Evolutionary conservation across 30 jellyfish, hydroid and myxozoan species (phyloP).

Genomic region (Hydractinia echinata): DNA sequence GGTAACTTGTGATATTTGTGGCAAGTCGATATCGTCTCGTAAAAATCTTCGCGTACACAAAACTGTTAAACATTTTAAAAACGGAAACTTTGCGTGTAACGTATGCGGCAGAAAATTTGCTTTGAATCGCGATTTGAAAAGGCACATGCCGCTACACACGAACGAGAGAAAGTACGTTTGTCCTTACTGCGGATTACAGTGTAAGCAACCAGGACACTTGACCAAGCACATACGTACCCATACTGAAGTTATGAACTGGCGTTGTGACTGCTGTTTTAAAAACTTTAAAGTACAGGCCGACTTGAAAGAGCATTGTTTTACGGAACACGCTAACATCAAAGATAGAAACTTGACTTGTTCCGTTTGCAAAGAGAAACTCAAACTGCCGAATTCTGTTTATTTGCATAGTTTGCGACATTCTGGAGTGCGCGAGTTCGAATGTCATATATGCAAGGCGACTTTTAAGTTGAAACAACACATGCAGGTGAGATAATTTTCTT

Average conservation of each 20-base stretch:
- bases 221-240: conserved; percentile 45
- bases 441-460: conserved; percentile 44
- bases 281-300: conserved; percentile 39
- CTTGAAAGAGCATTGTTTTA: conserved; percentile 38
- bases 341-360: conserved; percentile 39
- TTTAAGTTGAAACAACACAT: conserved; percentile 43
- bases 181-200: conserved; percentile 38
- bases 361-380: conserved; percentile 44
- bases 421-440: conserved; percentile 42
- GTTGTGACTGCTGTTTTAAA: conserved; percentile 47
- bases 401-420: conserved; percentile 45
- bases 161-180: conserved; percentile 37
- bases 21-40: conserved; percentile 33
- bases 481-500: conserved; percentile 20
- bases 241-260: conserved; percentile 48
- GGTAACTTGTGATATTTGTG: conserved; percentile 42
- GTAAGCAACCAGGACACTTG: conserved; percentile 46
- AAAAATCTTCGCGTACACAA: conserved; percentile 47
- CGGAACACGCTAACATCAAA: conserved; percentile 34
- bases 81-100: conserved; percentile 42
- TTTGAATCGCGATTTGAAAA: conserved; percentile 32
- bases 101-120: conserved; percentile 48
- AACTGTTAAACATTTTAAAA: conserved; percentile 38
- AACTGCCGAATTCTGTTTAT: conserved; percentile 40
- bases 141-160: conserved; percentile 49